Percentiles rank a stretch among this genome's conserved stretches.
These are phyloP conservation scores for Enteromius anoplus DNA, from an alignment of 2,797 vertebrate genomes.

Conservation along the genomic window DNA sequence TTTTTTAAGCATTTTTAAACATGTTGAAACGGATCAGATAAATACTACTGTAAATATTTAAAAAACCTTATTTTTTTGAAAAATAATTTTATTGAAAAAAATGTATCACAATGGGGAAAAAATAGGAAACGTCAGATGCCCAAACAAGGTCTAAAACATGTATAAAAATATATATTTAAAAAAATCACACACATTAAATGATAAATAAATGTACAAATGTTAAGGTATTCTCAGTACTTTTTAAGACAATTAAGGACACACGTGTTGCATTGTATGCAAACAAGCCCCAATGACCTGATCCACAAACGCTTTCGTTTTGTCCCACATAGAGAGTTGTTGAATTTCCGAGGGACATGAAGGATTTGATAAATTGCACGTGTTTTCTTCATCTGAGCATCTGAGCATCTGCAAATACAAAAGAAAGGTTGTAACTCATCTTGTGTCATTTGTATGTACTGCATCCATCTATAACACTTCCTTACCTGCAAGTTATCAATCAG, in stretches of 20 bases:
- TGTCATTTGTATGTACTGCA: neutral
- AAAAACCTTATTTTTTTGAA: neutral
- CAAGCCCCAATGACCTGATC: neutral
- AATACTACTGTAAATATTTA: neutral
- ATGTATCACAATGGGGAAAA: neutral
- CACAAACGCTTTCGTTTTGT: neutral
- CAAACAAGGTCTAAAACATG: neutral
- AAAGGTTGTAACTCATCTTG: neutral
- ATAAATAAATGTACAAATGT: neutral
- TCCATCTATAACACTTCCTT: neutral
- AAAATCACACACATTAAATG: neutral
- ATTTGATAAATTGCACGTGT: neutral
- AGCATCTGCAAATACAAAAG: conserved; percentile 41
- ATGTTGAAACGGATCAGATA: neutral
- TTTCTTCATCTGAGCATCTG: neutral
- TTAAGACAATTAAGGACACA: neutral
- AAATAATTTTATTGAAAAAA: neutral
- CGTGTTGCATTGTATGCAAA: neutral
- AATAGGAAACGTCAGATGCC: neutral
- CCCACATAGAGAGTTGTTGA: conserved; percentile 31
- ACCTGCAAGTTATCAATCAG: conserved; percentile 52
- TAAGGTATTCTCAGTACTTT: neutral
- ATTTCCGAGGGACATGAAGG: neutral
- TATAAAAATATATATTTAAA: neutral
- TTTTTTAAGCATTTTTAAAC: neutral